Evolutionary conservation across 2,113 vertebrate genomes (phyloP).

Genomic region (Osmerus eperlanus): DNA sequence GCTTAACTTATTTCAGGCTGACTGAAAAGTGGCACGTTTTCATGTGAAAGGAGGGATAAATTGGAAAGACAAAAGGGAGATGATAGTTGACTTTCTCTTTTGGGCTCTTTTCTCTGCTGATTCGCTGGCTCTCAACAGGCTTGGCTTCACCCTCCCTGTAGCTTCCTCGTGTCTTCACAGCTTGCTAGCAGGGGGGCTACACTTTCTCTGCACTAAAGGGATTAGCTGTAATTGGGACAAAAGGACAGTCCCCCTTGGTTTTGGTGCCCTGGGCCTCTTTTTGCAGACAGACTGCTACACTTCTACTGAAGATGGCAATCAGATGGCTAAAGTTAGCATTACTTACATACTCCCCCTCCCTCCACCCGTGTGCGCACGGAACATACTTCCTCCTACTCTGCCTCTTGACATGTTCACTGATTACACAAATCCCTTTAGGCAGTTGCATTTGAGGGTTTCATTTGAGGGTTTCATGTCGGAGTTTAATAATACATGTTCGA

Average conservation of each 20-base stretch:
- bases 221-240: constrained; percentile 65
- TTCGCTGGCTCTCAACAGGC: neutral
- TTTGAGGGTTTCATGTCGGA: neutral
- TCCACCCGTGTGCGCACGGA: too few relatives aligned
- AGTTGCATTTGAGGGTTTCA: neutral
- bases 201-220: constrained; percentile 62
- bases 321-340: constrained; percentile 17
- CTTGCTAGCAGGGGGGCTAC: constrained; percentile 43
- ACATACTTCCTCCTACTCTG: too few relatives aligned
- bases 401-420: too few relatives aligned
- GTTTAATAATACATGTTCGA: constrained; percentile 23
- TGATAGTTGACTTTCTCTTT: constrained; percentile 54
- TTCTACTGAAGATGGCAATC: constrained; percentile 2
- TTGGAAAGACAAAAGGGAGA: constrained; percentile 64
- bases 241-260: constrained; percentile 48
- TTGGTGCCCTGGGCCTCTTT: constrained; percentile 2
- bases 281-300: constrained; percentile 12
- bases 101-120: neutral
- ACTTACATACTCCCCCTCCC: too few relatives aligned
- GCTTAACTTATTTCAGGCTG: constrained; percentile 53
- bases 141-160: neutral
- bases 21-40: constrained; percentile 64
- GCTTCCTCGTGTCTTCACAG: neutral
- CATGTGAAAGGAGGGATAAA: constrained; percentile 60
- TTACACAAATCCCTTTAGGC: neutral